Evolutionary conservation across 1,140 invertebrate species (phyloP).

Genomic region (Camponotus pennsylvanicus): DNA sequence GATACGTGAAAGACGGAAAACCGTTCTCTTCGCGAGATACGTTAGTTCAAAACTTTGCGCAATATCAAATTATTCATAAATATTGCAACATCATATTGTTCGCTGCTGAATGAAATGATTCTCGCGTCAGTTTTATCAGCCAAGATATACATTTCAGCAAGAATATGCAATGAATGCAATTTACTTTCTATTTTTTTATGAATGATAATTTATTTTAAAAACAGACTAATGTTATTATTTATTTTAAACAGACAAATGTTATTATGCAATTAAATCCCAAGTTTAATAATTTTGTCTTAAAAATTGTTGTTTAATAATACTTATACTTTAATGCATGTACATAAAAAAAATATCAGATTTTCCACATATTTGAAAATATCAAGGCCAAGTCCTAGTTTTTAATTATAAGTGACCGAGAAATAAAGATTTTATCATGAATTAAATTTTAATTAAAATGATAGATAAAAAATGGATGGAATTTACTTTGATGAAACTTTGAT

Average conservation of each 20-base stretch:
- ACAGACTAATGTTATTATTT: neutral
- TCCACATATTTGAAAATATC: too few species aligned
- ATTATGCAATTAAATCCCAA: too few species aligned
- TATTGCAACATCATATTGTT: neutral
- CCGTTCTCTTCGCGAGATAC: neutral
- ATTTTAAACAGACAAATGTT: too few species aligned
- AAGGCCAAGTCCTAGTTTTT: neutral
- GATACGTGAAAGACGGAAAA: conserved; percentile 12
- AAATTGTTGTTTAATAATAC: too few species aligned
- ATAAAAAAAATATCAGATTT: too few species aligned
- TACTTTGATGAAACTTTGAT: neutral
- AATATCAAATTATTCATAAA: conserved; percentile 17
- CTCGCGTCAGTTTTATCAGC: neutral
- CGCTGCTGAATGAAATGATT: neutral
- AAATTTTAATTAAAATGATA: neutral
- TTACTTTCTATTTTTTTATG: conserved; percentile 7
- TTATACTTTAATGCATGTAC: too few species aligned
- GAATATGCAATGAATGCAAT: neutral
- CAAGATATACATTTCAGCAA: neutral
- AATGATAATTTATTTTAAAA: conserved; percentile 25
- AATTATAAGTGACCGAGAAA: neutral
- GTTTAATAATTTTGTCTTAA: too few species aligned
- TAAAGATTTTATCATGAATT: neutral
- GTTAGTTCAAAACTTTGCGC: neutral
- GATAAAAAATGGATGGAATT: neutral